Evolutionary conservation across 2,113 vertebrate genomes (phyloP).

Genomic region (Brevimyrus niger): DNA sequence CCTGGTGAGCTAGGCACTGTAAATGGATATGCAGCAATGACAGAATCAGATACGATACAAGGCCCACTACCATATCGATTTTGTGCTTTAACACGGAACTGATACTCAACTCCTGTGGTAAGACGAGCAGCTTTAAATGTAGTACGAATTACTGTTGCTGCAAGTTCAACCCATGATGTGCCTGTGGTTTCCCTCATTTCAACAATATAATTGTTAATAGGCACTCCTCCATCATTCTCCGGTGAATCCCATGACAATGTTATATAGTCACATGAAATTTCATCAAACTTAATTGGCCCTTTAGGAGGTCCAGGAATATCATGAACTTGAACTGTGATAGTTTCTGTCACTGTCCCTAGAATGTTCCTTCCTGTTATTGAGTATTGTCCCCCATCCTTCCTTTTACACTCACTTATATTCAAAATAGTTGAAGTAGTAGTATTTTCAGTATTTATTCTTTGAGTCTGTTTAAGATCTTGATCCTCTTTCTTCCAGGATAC

Average conservation of each 20-base stretch:
- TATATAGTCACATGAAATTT: conserved; percentile 87
- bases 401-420: conserved; percentile 79
- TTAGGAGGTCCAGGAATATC: conserved; percentile 91
- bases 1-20: conserved; percentile 90
- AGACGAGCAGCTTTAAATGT: conserved; percentile 88
- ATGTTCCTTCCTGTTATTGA: conserved; percentile 85
- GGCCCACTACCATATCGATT: conserved; percentile 91
- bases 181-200: conserved; percentile 93
- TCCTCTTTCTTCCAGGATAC: conserved; percentile 92
- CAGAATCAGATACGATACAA: conserved; percentile 67
- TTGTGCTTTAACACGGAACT: conserved; percentile 95
- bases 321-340: conserved; percentile 82
- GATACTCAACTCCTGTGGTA: conserved; percentile 85
- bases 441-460: conserved; percentile 85
- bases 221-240: conserved; percentile 88
- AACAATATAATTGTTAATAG: conserved; percentile 92
- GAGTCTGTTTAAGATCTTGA: conserved; percentile 78
- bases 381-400: conserved; percentile 81
- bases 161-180: conserved; percentile 84
- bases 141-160: conserved; percentile 91
- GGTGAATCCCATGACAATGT: conserved; percentile 91
- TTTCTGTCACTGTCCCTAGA: conserved; percentile 81
- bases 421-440: conserved; percentile 86
- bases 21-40: conserved; percentile 90
- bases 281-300: conserved; percentile 90